Evolutionary conservation across 2,797 vertebrate species (phyloP).

Genomic region (Triplophysa bombifrons): DNA sequence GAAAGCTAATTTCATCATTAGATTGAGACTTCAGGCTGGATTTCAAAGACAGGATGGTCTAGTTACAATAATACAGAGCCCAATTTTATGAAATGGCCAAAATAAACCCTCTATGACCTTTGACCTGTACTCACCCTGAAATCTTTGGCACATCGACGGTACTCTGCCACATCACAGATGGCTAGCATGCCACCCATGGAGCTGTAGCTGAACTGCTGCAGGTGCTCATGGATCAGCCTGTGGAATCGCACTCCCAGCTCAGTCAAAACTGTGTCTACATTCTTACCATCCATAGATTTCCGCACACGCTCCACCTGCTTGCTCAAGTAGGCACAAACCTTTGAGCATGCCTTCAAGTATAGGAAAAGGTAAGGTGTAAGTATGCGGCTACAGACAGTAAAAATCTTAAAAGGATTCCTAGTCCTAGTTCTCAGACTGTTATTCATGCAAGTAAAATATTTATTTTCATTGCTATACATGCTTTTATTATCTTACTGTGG

Average conservation of each 20-base stretch:
- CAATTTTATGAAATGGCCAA: background rate
- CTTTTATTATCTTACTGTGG: slow-evolving; percentile 80
- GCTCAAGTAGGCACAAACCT: slow-evolving; percentile 93
- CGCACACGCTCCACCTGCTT: slow-evolving; percentile 96
- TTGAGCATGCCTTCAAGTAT: slow-evolving; percentile 85
- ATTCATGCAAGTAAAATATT: background rate
- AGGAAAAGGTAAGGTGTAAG: background rate
- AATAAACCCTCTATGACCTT: background rate
- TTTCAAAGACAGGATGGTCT: background rate
- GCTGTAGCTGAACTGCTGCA: slow-evolving; percentile 97
- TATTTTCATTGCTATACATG: background rate
- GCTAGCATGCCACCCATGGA: slow-evolving; percentile 99
- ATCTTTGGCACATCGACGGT: slow-evolving; percentile 96
- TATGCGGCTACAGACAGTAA: background rate
- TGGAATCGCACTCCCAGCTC: slow-evolving; percentile 97
- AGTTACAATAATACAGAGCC: background rate
- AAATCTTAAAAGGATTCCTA: background rate
- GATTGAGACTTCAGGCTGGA: no score
- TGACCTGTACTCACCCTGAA: slow-evolving; percentile 84
- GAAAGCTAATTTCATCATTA: no score
- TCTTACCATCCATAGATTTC: slow-evolving; percentile 98
- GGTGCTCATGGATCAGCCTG: slow-evolving; percentile 94
- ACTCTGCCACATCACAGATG: slow-evolving; percentile 98
- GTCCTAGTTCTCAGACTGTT: background rate
- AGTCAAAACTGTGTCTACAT: slow-evolving; percentile 95